Base-by-base conservation (phyloP, 2,888 invertebrate species). In the Thumatha senex region DNA sequence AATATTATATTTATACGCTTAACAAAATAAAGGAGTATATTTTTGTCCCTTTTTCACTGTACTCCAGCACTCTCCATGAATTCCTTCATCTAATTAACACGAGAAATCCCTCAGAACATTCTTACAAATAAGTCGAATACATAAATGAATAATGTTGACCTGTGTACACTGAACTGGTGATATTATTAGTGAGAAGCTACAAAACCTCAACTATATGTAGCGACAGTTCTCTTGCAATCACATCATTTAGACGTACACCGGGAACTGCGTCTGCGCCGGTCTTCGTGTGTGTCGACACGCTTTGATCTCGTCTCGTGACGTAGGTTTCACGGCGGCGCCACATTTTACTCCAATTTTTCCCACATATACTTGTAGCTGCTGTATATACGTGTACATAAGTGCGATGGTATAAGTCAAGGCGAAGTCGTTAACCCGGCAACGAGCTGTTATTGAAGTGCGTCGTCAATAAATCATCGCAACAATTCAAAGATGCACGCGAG, bases 401-500 rank as follows among this genome's bases (percentile, higher is more conserved):
- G 18, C 7, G 35, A 33, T 3, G 30, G 43, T 38, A 40, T 4
- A 15, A 12, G 45, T 31, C 13, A 15, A 9, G 39, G 24, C 12
- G 46, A 18, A 51, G 50, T 57, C 57, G 48, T 57, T 53, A 40
- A 61, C 54, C 48, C 51, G 40, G 35, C 42, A 44, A 48, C 35
- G 53, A 53, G 44, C 38, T 45, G 47, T 51, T 52, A 54, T 56
- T 54, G 48, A 46, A 48, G 51, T 49, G 52, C 48, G 54, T 46
- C 54, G 46, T 13, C 48, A 39, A 34, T 46, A 54, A 33, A 49
- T 60, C 54, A 50, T 45, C 36, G 8, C 45, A 38, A 44, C 7
- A 31, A 31, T 29, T 40, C 35, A 13, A 14, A 45, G 44, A 36
- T 43, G 46, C 40, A 29, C 59, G 35, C 39, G 39, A 41, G 44